phyloP scores from a whole-genome alignment of 2,113 vertebrate genomes.

The Dasyurus viverrinus region DNA sequence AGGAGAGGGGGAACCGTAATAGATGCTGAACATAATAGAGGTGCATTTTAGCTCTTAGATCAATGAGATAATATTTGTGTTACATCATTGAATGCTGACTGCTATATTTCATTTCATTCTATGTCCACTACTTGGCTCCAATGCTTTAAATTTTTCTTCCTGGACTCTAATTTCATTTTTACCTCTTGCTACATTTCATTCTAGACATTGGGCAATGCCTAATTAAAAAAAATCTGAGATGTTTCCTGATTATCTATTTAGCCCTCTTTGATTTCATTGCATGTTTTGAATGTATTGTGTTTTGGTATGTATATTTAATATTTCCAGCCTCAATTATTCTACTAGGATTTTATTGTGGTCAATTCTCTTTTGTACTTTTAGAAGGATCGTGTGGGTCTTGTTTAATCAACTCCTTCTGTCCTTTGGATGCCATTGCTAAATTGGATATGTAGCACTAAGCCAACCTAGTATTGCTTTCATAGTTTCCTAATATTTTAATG shows the following conservation, averaged over 20 bases:
- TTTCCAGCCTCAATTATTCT: background rate
- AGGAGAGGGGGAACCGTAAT: background rate
- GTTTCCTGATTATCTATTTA: background rate
- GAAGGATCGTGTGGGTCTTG: background rate
- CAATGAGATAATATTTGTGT: background rate
- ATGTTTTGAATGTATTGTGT: background rate
- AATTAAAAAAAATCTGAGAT: background rate
- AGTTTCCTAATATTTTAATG: background rate
- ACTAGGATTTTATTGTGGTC: background rate
- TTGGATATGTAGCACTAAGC: background rate
- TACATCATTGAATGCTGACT: background rate
- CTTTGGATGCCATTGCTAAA: background rate
- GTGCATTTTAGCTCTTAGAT: background rate
- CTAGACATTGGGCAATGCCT: background rate
- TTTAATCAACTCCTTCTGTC: background rate
- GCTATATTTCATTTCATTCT: background rate
- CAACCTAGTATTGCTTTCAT: background rate
- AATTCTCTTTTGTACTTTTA: background rate
- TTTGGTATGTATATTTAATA: background rate
- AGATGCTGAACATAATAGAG: background rate
- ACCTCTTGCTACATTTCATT: background rate
- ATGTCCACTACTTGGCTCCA: background rate
- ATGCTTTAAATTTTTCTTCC: background rate
- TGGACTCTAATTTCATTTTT: background rate
- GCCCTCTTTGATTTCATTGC: background rate